Percentiles rank a stretch among this genome's conserved stretches.
Conservation (phyloP, 1,140 invertebrate genomes). For the Plectrocnemia conspersa region DNA sequence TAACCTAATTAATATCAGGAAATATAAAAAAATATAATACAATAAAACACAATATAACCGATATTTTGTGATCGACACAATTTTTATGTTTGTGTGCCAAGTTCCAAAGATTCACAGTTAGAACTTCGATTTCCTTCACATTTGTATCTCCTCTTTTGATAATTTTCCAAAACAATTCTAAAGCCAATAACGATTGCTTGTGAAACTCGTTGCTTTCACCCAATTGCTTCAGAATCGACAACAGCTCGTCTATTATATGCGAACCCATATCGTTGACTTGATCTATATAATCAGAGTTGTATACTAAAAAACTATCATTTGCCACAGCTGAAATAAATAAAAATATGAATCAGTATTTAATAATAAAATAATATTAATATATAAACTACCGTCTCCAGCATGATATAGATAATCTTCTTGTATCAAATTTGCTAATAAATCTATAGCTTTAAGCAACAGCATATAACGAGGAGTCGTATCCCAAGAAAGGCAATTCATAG, state of each 20-base stretch:
- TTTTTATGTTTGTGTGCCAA: conserved; percentile 51
- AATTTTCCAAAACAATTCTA: conserved; percentile 73
- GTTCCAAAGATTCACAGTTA: conserved; percentile 76
- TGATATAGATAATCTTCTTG: conserved; percentile 80
- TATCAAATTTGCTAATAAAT: conserved; percentile 66
- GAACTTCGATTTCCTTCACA: conserved; percentile 53
- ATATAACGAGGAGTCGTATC: conserved; percentile 45
- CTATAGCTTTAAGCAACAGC: conserved; percentile 56
- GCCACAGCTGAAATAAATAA: conserved; percentile 70
- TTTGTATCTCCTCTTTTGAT: conserved; percentile 65
- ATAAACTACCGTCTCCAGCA: conserved; percentile 66
- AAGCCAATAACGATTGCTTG: conserved; percentile 62
- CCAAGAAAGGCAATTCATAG: conserved; percentile 47
- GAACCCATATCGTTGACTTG: conserved; percentile 77
- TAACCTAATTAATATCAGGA: background rate
- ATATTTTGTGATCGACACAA: conserved; percentile 40
- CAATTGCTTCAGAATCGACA: conserved; percentile 66
- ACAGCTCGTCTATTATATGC: conserved; percentile 72
- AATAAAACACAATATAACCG: conserved; percentile 38
- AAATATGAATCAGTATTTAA: conserved; percentile 3
- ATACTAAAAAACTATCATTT: conserved; percentile 89
- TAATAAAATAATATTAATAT: conserved; percentile 14
- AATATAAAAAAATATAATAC: background rate
- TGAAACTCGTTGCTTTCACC: conserved; percentile 56
- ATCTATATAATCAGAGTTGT: conserved; percentile 76